Base-by-base conservation (phyloP, 2,888 invertebrate species). In the Sarcophaga variegata region DNA sequence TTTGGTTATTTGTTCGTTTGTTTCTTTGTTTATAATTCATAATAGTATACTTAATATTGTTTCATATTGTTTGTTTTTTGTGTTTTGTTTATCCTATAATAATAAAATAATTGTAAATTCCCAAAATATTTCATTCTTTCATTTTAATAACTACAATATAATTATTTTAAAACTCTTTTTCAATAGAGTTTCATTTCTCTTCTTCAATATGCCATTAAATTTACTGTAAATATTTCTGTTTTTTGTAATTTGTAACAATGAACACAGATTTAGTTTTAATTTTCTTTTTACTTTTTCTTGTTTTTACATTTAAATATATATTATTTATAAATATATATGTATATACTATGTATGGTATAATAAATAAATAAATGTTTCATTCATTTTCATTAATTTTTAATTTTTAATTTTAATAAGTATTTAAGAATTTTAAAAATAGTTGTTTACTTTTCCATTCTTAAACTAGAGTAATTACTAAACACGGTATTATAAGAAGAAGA, bases 241-340 rank as follows among this genome's bases (percentile, higher is more conserved):
- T 72, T 83, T 72, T 64, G 69, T 76, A 83, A 81, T 81, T 83
- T 81, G 67, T 81, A 88, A 88, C 83, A 88, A 83, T 88, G 85
- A 85, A 88, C 85, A 85, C 85, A 88, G 85, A 85, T 83, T 83
- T 77, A 80, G 70, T 85, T 85, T 80, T 78, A 81, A 76, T 74
- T 63, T 37, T 74, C 22, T 10, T 25, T 80, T 78, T 84, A 72
- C 49, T 49, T 37, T 74, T 27, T 4, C 20, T 78, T 14, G 22
- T 22, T 67, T 54, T 54, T 25, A 63, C 69, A 79, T 70, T 54
- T 76, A 14, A 66, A 66, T 74, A 14, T 54, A 66, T 74, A 54
- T 54, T 54, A 54, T 17, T 54, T 54, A 54, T 14, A 54, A 54
- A 54, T 54, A 54, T 82, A 22, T 67, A 72, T 22, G 22, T 27